Conservation (phyloP, 1,140 invertebrate genomes). For the Eumaeus atala region DNA sequence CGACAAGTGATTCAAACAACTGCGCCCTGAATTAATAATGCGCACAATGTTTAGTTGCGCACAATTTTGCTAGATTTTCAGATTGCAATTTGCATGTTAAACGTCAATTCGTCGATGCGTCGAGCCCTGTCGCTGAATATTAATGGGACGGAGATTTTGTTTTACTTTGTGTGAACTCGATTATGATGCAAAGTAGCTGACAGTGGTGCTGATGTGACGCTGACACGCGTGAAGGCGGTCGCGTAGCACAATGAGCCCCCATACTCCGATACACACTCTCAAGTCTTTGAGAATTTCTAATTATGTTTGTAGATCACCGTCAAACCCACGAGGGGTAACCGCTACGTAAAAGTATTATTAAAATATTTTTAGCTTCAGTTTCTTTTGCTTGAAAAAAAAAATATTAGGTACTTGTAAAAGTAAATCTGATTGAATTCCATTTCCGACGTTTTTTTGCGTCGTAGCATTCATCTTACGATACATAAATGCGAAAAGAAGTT, state of each 20-base stretch:
- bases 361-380: constrained; percentile 4
- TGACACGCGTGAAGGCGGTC: constrained; percentile 30
- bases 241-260: constrained; percentile 13
- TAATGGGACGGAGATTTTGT: constrained; percentile 68
- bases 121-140: constrained; percentile 68
- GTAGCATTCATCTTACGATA: too few species aligned
- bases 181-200: constrained; percentile 70
- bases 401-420: too few species aligned
- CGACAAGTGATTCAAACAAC: constrained; percentile 57
- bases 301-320: constrained; percentile 15
- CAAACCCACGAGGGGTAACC: constrained; percentile 4
- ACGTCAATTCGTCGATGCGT: constrained; percentile 68
- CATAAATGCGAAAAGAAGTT: too few species aligned
- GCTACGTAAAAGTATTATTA: constrained; percentile 5
- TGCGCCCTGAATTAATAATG: constrained; percentile 66
- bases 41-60: constrained; percentile 62
- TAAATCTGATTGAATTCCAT: too few species aligned
- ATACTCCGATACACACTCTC: constrained; percentile 9
- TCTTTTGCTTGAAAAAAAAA: too few species aligned
- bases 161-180: constrained; percentile 69
- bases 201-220: constrained; percentile 28
- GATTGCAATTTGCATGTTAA: constrained; percentile 72
- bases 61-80: constrained; percentile 69
- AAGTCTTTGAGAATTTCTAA: constrained; percentile 5
- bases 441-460: too few species aligned